Base-by-base conservation (phyloP, 2,888 invertebrate genomes). In the Hesperia comma region DNA sequence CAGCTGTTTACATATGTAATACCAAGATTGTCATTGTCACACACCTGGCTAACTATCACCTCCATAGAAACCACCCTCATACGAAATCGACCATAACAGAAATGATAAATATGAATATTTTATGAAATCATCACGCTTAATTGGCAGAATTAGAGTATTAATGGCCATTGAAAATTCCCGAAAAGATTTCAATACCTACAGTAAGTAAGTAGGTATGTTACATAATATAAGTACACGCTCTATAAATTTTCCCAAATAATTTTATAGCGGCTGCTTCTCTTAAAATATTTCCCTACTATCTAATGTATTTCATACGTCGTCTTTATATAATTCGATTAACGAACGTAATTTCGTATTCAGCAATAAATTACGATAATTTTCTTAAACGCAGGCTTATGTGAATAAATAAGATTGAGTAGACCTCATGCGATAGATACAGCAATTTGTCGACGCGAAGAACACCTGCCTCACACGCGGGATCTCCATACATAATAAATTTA, bases 401-500 rank as follows among this genome's bases (percentile, higher is more conserved):
- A 55, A 67, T 67, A 67, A 67, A 67, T 67, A 67, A 67, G 55
- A 55, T 67, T 55, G 67, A 61, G 49, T 67, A 55, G 54, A 67
- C 54, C 61, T 61, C 55, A 61, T 57, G 49, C 51, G 51, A 67
- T 62, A 67, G 62, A 62, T 67, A 67, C 49, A 74, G 69, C 70
- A 90, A 90, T 88, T 90, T 86, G 88, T 83, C 83, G 86, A 85
- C 75, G 80, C 83, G 83, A 86, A 83, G 88, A 89, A 84, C 88
- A 86, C 86, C 86, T 85, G 86, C 85, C 86, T 87, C 86, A 81
- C 82, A 85, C 85, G 78, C 79, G 78, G 83, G 88, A 91, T 91
- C 88, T 91, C 87, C 92, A 92, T 92, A 92, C 92, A 92, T 92
- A 92, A 91, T 90, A 90, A 90, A 92, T 90, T 90, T 91, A 91